Conservation (phyloP, 2,888 invertebrate genomes). For the Drosophila kuntzei region DNA sequence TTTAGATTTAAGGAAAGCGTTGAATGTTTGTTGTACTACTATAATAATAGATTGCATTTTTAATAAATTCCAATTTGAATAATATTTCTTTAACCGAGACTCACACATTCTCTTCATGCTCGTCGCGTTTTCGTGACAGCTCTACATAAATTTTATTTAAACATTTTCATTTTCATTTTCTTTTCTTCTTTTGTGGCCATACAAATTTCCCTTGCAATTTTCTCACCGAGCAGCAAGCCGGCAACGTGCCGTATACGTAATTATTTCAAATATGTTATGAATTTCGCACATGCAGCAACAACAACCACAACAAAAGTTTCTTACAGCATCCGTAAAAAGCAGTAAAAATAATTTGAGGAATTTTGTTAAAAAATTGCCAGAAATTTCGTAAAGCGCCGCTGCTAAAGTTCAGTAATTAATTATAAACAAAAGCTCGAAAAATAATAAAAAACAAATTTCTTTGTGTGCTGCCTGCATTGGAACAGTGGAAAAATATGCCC, state of each 20-base stretch:
- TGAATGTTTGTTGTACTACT: background rate
- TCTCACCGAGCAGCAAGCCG: constrained; percentile 2
- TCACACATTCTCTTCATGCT: constrained; percentile 3
- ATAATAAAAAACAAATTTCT: constrained; percentile 13
- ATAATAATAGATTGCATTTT: constrained; percentile 13
- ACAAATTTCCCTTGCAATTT: constrained; percentile 22
- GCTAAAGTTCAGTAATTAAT: constrained; percentile 66
- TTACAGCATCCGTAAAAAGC: constrained; percentile 14
- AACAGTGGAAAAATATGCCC: constrained; percentile 23
- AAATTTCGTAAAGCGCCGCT: constrained; percentile 48
- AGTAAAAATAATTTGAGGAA: constrained; percentile 7
- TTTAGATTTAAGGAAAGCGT: constrained; percentile 22
- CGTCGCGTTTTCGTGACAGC: constrained; percentile 18
- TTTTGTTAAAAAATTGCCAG: constrained; percentile 42
- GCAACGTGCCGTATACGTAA: constrained; percentile 20
- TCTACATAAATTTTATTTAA: constrained; percentile 12
- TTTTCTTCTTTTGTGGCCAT: constrained; percentile 16
- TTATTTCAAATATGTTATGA: constrained; percentile 34
- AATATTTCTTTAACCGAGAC: background rate
- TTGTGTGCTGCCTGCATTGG: constrained; percentile 28
- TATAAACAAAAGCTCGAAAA: constrained; percentile 41
- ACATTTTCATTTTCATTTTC: constrained; percentile 6
- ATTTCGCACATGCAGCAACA: constrained; percentile 13
- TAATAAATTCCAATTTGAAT: constrained; percentile 2
- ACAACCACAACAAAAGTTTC: constrained; percentile 1